Evolutionary conservation across 1,140 invertebrate species (phyloP).

Genomic region (Stenopsyche tienmushanensis): DNA sequence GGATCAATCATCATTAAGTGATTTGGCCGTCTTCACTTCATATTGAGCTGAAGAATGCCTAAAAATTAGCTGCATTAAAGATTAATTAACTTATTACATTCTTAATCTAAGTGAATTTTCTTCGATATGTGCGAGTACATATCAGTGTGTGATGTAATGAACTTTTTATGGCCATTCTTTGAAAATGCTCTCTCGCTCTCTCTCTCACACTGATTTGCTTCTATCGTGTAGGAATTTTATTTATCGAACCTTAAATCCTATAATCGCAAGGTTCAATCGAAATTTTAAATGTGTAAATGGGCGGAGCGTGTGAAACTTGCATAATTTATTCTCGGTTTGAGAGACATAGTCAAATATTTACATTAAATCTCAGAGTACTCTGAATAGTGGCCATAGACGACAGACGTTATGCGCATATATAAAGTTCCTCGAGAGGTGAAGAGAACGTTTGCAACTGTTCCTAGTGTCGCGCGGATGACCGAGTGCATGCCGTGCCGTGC

Average conservation of each 20-base stretch:
- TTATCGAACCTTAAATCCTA: background rate
- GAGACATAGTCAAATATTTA: background rate
- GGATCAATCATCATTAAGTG: constrained; percentile 26
- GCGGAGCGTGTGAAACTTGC: background rate
- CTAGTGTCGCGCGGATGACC: constrained; percentile 31
- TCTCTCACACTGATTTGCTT: background rate
- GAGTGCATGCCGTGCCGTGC: constrained; percentile 6
- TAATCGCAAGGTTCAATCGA: background rate
- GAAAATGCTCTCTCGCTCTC: constrained; percentile 25
- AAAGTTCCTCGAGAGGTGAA: constrained; percentile 41
- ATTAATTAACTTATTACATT: constrained; percentile 11
- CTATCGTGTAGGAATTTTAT: background rate
- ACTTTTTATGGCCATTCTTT: constrained; percentile 31
- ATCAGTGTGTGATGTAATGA: constrained; percentile 27
- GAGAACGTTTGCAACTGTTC: constrained; percentile 37
- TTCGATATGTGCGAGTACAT: constrained; percentile 18
- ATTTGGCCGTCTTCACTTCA: constrained; percentile 12
- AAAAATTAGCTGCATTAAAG: background rate
- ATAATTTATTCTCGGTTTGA: background rate
- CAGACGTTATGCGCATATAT: constrained; percentile 37
- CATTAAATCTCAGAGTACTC: constrained; percentile 1
- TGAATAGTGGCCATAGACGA: constrained; percentile 40
- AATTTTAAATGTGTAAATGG: constrained; percentile 1
- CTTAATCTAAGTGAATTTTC: constrained; percentile 19
- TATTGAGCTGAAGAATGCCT: constrained; percentile 22